phyloP scores from a whole-genome alignment of 2,113 vertebrate genomes.

The Callorhinus ursinus region DNA sequence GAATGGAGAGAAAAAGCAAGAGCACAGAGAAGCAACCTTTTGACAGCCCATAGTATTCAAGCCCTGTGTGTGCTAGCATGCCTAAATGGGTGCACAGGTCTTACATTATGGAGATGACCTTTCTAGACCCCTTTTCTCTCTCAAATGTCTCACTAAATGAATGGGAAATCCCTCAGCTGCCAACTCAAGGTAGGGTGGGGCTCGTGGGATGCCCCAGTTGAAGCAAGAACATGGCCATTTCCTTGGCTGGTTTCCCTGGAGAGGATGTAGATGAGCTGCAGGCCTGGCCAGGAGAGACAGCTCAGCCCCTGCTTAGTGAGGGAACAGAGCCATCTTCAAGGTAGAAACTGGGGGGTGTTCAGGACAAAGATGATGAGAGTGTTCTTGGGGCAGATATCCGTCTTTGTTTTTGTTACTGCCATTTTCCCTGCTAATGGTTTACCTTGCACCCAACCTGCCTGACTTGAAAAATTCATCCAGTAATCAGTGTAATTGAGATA shows the following conservation, averaged over 20 bases:
- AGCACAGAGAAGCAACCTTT: not conserved
- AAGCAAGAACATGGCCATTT: not conserved
- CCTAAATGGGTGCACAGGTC: not conserved
- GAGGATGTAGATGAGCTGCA: not conserved
- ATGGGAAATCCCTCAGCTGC: not conserved
- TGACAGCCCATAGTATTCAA: not conserved
- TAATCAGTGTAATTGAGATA: not conserved
- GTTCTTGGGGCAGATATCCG: not conserved
- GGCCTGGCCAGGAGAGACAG: not conserved
- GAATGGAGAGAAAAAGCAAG: conserved; percentile 57
- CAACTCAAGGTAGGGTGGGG: too few species aligned
- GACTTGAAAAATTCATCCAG: not conserved
- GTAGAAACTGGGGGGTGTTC: not conserved
- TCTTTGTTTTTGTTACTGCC: not conserved
- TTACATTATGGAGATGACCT: not conserved
- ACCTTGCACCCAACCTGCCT: not conserved
- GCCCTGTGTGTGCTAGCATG: too few species aligned
- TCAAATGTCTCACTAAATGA: not conserved
- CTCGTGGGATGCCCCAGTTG: not conserved
- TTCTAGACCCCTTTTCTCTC: not conserved
- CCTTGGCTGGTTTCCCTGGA: not conserved
- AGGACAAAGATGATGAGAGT: not conserved
- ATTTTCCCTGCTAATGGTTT: not conserved
- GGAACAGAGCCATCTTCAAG: not conserved
- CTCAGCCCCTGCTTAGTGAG: not conserved